Percentiles rank a stretch among this genome's conserved stretches.
These are phyloP conservation scores for Pomacea canaliculata DNA, from an alignment of 2,888 invertebrate genomes.

Conservation along the genomic window DNA sequence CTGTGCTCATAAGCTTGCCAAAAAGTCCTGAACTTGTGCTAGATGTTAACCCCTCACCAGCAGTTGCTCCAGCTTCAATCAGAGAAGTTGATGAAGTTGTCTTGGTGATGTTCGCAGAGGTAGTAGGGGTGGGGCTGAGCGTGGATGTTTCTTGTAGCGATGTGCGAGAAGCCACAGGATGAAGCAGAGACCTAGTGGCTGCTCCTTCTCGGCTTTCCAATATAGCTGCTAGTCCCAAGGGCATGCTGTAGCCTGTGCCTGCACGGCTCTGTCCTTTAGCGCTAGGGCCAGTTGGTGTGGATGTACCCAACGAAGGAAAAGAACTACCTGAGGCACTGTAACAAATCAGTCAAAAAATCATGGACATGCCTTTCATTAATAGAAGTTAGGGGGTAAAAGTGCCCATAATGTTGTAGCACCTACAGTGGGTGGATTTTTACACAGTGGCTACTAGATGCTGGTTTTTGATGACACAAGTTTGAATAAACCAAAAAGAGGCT, in stretches of 20 bases:
- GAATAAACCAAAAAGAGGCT: no score
- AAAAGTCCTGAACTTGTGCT: neutral
- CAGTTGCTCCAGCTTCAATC: neutral
- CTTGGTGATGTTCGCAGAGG: neutral
- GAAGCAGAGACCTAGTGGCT: constrained; percentile 12
- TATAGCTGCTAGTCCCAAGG: constrained; percentile 81
- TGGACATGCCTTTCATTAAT: no score
- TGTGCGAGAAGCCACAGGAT: constrained; percentile 18
- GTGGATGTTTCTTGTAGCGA: neutral
- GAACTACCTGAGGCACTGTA: neutral
- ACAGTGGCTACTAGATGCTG: no score
- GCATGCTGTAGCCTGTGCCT: constrained; percentile 81
- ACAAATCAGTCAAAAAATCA: neutral
- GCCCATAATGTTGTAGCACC: no score
- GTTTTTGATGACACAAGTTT: no score
- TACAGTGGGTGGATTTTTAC: no score
- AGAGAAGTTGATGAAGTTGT: neutral
- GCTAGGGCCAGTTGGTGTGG: neutral
- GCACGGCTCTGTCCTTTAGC: constrained; percentile 12
- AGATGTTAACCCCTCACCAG: neutral
- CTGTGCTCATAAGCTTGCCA: constrained; percentile 22
- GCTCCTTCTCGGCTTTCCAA: constrained; percentile 81
- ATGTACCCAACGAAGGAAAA: constrained; percentile 1
- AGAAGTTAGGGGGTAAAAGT: no score
- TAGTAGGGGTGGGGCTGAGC: neutral